These are phyloP conservation scores for Ramazzottius varieornatus DNA, from an alignment of 2,888 invertebrate species.

Conservation along the genomic window DNA sequence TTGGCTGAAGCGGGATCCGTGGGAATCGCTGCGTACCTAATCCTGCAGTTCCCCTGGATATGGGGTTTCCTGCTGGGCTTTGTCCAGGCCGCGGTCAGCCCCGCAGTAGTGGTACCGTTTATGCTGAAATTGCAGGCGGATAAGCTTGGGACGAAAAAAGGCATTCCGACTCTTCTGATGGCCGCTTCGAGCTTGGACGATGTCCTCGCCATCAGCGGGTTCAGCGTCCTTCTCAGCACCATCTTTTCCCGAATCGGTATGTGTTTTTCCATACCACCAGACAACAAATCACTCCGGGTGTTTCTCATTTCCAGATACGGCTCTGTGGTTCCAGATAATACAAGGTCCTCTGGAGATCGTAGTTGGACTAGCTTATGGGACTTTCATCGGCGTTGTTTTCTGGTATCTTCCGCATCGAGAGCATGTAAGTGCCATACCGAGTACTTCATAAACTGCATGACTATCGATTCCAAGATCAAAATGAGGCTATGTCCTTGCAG, in stretches of 20 bases:
- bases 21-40: slow-evolving; percentile 7
- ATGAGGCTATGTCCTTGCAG: neutral
- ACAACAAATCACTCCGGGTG: too few relatives aligned
- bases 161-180: slow-evolving; percentile 77
- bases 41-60: slow-evolving; percentile 7
- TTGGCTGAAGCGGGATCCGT: slow-evolving; percentile 6
- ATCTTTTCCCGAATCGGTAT: slow-evolving; percentile 37
- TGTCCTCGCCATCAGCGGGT: slow-evolving; percentile 72
- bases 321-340: neutral
- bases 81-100: slow-evolving; percentile 48
- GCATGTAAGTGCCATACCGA: slow-evolving; percentile 19
- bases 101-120: slow-evolving; percentile 82
- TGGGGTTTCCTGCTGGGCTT: slow-evolving; percentile 4
- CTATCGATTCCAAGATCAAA: too few relatives aligned
- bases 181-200: slow-evolving; percentile 85
- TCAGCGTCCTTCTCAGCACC: slow-evolving; percentile 60
- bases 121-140: slow-evolving; percentile 54
- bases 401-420: slow-evolving; percentile 47
- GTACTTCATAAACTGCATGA: too few relatives aligned
- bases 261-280: too few relatives aligned
- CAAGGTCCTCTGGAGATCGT: slow-evolving; percentile 12
- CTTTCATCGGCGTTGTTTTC: slow-evolving; percentile 21
- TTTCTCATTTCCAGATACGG: neutral
- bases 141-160: slow-evolving; percentile 73
- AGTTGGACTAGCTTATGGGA: slow-evolving; percentile 7